phyloP scores from a whole-genome alignment of 1,140 invertebrate species.

The Sycobia sp. region DNA sequence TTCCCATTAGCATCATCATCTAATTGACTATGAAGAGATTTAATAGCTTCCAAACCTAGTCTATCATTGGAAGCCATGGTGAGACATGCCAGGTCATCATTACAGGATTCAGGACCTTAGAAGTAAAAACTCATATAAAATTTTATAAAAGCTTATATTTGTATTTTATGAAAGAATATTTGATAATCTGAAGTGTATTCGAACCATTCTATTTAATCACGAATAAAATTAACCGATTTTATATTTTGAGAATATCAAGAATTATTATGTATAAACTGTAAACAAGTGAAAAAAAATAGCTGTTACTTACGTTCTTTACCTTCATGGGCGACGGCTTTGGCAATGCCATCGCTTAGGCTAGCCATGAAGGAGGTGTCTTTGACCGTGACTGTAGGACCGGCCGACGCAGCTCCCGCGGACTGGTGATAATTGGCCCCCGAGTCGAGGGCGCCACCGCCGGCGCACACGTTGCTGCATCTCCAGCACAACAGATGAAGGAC shows the following conservation, averaged over 20 bases:
- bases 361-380: slow-evolving; percentile 6
- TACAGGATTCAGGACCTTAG: slow-evolving; percentile 60
- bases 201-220: too few species aligned
- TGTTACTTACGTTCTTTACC: slow-evolving; percentile 43
- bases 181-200: too few species aligned
- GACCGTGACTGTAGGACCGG: not conserved
- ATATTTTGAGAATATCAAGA: too few species aligned
- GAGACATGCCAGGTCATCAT: slow-evolving; percentile 76
- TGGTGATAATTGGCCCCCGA: not conserved
- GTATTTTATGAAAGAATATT: too few species aligned
- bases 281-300: too few species aligned
- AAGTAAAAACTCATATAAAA: slow-evolving; percentile 11
- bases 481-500: slow-evolving; percentile 52
- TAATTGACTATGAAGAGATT: slow-evolving; percentile 82
- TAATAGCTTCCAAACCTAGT: slow-evolving; percentile 86
- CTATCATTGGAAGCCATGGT: slow-evolving; percentile 76
- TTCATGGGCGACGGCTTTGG: slow-evolving; percentile 57
- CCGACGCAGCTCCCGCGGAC: not conserved
- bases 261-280: too few species aligned
- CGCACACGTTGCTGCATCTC: slow-evolving; percentile 35
- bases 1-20: slow-evolving; percentile 95
- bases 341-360: slow-evolving; percentile 54
- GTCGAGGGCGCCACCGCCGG: slow-evolving; percentile 27
- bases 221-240: too few species aligned
- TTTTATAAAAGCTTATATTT: too few species aligned